These are phyloP conservation scores for Limenitis camilla DNA, from an alignment of 2,888 invertebrate genomes.

Conservation along the genomic window DNA sequence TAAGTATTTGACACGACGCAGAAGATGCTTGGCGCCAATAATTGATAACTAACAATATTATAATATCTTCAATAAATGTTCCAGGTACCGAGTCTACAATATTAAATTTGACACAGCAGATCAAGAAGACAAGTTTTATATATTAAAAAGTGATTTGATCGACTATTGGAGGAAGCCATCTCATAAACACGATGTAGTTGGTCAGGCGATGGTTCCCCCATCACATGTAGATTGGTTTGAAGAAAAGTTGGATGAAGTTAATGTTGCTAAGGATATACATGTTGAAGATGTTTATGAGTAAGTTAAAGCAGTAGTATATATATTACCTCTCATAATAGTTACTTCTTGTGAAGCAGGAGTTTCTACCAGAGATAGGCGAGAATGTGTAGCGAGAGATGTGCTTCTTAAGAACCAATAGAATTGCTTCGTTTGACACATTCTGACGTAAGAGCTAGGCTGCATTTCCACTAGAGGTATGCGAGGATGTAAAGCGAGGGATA, in stretches of 20 bases:
- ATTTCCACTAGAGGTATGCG: no score
- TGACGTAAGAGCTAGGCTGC: no score
- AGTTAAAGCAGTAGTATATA: constrained; percentile 25
- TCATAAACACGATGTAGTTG: constrained; percentile 36
- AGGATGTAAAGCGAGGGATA: no score
- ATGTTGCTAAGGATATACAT: constrained; percentile 34
- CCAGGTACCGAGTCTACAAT: constrained; percentile 52
- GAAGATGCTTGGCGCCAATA: no score
- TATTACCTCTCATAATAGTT: background rate
- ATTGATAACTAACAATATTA: no score
- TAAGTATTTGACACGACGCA: no score
- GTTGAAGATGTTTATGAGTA: constrained; percentile 52
- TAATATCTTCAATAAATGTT: constrained; percentile 20
- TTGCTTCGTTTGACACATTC: no score
- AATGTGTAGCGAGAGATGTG: no score
- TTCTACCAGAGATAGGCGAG: no score
- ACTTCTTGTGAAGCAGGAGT: background rate
- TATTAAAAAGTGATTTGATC: constrained; percentile 40
- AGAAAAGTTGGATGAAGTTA: constrained; percentile 35
- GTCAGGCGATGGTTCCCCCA: constrained; percentile 52
- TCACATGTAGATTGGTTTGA: constrained; percentile 51
- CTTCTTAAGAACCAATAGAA: no score
- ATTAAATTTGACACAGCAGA: constrained; percentile 32
- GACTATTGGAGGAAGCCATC: constrained; percentile 51
- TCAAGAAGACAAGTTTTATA: constrained; percentile 38